phyloP scores from a whole-genome alignment of 1,140 invertebrate species.

The Parapsyche elsis region DNA sequence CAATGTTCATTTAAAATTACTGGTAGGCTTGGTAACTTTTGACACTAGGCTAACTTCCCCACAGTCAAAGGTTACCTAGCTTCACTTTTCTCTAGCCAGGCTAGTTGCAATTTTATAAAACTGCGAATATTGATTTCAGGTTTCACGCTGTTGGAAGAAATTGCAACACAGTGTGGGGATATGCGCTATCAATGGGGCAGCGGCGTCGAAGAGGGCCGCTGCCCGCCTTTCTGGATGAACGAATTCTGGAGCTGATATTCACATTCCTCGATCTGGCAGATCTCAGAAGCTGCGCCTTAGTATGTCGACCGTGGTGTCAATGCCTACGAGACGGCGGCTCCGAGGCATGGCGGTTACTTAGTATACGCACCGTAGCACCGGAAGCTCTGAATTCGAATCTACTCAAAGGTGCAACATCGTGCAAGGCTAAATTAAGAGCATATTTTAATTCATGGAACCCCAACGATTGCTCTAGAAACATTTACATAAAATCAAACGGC shows the following conservation, averaged over 20 bases:
- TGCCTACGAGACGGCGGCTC: conserved; percentile 94
- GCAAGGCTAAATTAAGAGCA: conserved; percentile 94
- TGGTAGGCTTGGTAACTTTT: too few species aligned
- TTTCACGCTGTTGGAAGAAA: background rate
- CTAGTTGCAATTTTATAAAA: too few species aligned
- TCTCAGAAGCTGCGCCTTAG: conserved; percentile 87
- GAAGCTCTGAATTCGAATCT: conserved; percentile 94
- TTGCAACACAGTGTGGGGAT: conserved; percentile 36
- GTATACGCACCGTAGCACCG: conserved; percentile 86
- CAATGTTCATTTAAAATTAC: too few species aligned
- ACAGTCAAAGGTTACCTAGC: too few species aligned
- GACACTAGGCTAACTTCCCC: too few species aligned
- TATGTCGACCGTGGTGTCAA: conserved; percentile 94
- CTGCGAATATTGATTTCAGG: background rate
- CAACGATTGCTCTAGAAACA: conserved; percentile 95
- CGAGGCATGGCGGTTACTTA: conserved; percentile 94
- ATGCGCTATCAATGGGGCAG: conserved; percentile 41
- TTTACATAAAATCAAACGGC: conserved; percentile 96
- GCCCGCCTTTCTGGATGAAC: conserved; percentile 64
- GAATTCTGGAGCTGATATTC: conserved; percentile 93
- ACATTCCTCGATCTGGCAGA: conserved; percentile 91
- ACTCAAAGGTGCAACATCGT: conserved; percentile 87
- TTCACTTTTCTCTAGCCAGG: too few species aligned
- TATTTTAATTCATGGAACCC: conserved; percentile 98
- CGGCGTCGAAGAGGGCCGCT: conserved; percentile 41